phyloP scores from a whole-genome alignment of 2,797 vertebrate genomes.

The Smutsia gigantea region DNA sequence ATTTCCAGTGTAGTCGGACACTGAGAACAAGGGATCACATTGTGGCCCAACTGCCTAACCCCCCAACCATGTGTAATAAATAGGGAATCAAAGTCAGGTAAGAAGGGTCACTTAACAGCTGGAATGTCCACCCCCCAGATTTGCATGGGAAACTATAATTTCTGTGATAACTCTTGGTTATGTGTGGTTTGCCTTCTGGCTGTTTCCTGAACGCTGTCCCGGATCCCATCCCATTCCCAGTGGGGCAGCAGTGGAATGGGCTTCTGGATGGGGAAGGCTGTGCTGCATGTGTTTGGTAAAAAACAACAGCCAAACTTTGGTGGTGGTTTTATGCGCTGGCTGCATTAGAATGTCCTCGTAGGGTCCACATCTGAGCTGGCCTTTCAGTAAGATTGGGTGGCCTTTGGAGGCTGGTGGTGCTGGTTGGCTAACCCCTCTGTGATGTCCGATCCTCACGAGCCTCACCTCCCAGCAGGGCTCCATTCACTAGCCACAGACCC shows the following conservation, averaged over 20 bases:
- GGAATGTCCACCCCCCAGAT: not conserved
- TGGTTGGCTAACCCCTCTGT: not conserved
- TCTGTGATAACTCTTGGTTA: not conserved
- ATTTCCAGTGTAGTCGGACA: not conserved
- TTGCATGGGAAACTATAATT: not conserved
- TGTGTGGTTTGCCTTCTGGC: not conserved
- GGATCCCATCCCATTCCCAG: not conserved
- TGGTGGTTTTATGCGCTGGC: not conserved
- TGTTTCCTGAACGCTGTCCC: not conserved
- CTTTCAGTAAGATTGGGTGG: not conserved
- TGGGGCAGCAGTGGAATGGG: not conserved
- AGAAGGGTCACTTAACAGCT: not conserved
- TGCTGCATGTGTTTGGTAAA: not conserved
- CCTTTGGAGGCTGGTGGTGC: not conserved
- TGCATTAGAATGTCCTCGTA: not conserved
- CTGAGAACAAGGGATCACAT: not conserved
- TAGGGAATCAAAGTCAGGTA: not conserved
- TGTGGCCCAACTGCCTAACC: not conserved
- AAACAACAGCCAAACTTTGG: not conserved
- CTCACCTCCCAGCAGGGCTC: not conserved
- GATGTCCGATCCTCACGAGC: not conserved
- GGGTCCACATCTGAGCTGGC: not conserved
- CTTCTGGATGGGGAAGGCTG: not conserved
- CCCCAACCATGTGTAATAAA: not conserved
- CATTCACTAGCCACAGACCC: not conserved